A percentile compares a stretch with the other conserved stretches of the same genome.
Evolutionary conservation across 2,797 vertebrate species (phyloP).

Genomic region (Crenichthys baileyi): DNA sequence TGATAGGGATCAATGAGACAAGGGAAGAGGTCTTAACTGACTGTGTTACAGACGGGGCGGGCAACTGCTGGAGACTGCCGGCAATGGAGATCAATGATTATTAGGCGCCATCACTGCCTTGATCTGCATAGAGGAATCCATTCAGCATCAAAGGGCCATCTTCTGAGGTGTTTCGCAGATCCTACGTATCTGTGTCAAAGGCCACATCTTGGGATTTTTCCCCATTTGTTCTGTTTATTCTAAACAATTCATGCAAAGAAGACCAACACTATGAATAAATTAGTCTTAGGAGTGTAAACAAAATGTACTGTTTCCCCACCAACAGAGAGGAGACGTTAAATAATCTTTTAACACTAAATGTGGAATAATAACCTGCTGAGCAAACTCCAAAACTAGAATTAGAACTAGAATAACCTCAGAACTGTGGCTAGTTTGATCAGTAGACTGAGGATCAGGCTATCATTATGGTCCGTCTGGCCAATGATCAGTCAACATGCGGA

Average conservation of each 20-base stretch:
- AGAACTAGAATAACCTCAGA: neutral
- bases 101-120: slow-evolving; percentile 63
- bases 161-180: neutral
- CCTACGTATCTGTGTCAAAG: slow-evolving; percentile 6
- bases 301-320: neutral
- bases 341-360: neutral
- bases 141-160: slow-evolving; percentile 31
- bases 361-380: neutral
- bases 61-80: slow-evolving; percentile 62
- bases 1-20: slow-evolving; percentile 79
- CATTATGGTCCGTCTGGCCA: neutral
- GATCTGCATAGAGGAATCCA: slow-evolving; percentile 57
- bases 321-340: slow-evolving; percentile 1
- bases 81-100: slow-evolving; percentile 67
- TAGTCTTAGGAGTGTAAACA: neutral
- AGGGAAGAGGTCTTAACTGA: slow-evolving; percentile 74
- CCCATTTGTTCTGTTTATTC: neutral
- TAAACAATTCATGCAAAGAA: neutral
- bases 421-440: neutral
- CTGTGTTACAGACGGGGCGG: slow-evolving; percentile 74
- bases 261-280: neutral
- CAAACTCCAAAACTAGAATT: neutral
- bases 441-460: neutral
- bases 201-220: neutral
- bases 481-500: neutral